Conservation (phyloP, 2,113 vertebrate species). For the Telmatochromis brachygnathus region DNA sequence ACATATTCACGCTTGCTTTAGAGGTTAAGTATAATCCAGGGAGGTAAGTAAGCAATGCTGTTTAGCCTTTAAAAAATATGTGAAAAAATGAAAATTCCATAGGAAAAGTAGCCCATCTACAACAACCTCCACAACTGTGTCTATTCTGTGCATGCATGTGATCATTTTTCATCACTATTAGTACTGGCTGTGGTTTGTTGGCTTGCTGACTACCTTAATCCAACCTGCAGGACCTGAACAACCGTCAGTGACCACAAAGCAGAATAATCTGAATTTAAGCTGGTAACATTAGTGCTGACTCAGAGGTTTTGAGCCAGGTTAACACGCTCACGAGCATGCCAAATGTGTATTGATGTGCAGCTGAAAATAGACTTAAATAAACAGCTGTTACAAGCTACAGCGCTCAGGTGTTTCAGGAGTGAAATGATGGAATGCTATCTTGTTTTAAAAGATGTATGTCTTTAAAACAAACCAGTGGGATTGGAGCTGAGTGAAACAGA, state of each 20-base stretch:
- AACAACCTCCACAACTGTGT: not conserved
- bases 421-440: not conserved
- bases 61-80: not conserved
- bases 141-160: not conserved
- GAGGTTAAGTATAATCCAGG: not conserved
- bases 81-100: rapidly evolving
- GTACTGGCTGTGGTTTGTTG: not conserved
- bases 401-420: not conserved
- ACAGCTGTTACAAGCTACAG: not conserved
- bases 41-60: not conserved
- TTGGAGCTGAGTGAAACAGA: not conserved
- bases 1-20: not conserved
- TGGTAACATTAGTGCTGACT: not conserved
- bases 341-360: not conserved
- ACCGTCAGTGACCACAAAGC: not conserved
- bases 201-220: not conserved
- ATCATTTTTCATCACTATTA: not conserved
- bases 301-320: not conserved
- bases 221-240: not conserved
- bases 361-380: not conserved
- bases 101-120: not conserved
- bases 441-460: not conserved
- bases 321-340: not conserved
- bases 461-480: not conserved
- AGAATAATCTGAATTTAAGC: not conserved